phyloP scores from a whole-genome alignment of 2,888 invertebrate species.

The Eristalis pertinax region DNA sequence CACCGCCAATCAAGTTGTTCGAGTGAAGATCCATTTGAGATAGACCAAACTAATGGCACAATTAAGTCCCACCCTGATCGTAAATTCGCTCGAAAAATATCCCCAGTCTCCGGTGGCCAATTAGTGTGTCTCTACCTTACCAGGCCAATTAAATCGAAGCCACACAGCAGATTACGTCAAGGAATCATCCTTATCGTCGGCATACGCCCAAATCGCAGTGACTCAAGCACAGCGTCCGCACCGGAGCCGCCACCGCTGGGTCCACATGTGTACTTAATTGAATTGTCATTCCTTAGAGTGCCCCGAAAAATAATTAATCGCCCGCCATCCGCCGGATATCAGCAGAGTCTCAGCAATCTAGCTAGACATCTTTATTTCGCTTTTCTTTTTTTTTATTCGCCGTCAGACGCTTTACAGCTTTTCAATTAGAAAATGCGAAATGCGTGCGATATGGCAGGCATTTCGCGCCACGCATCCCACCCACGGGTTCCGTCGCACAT shows the following conservation, averaged over 20 bases:
- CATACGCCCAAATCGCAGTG: background rate
- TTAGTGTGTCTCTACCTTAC: background rate
- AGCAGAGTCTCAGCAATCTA: background rate
- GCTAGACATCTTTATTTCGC: constrained; percentile 26
- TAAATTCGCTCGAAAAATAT: constrained; percentile 7
- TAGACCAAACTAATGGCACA: background rate
- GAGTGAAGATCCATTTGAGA: background rate
- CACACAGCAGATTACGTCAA: background rate
- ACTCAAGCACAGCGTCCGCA: too few species aligned
- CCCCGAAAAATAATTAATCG: background rate
- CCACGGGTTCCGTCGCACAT: background rate
- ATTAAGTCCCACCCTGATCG: constrained; percentile 4
- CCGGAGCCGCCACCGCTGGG: background rate
- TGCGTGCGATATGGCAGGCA: background rate
- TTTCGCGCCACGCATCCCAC: constrained; percentile 1
- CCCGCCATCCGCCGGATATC: background rate
- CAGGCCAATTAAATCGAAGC: background rate
- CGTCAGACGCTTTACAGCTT: constrained; percentile 17
- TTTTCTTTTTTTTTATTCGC: constrained; percentile 26
- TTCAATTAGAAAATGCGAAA: constrained; percentile 30
- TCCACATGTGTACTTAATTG: constrained; percentile 31
- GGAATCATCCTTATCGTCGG: background rate
- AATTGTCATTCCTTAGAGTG: background rate
- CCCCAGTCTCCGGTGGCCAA: background rate
- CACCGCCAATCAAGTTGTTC: background rate